Evolutionary conservation across 1,140 invertebrate genomes (phyloP), one percentile per base, ranked within the genome.

Genomic region (Diorhabda elongata): DNA sequence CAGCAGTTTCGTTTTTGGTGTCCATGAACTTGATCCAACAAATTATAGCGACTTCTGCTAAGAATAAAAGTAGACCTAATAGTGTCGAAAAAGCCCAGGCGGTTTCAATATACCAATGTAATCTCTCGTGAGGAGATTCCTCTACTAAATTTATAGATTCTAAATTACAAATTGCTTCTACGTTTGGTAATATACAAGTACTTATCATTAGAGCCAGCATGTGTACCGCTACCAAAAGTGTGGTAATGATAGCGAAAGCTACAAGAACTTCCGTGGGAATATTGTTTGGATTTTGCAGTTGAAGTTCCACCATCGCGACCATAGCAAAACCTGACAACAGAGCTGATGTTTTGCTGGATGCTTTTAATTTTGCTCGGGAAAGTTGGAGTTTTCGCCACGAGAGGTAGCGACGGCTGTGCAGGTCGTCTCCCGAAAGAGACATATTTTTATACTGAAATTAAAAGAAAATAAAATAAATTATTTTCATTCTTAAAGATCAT

Each of bases 141-240:
- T 93, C 90, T 0, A 95, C 92, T 4, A 94, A 83, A 58, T 88
- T 88, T 74, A 94, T 92, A 72, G 90, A 91, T 80, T 95, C 92
- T 11, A 95, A 83, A 82, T 93, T 95, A 71, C 92, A 92, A 1
- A 95, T 91, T 0, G 93, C 92, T 78, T 96, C 94, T 61, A 96
- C 92, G 77, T 96, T 95, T 26, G 94, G 97, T 64, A 99, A 84
- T 69, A 99, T 98, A 81, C 97, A 99, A 0, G 97, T 99, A 70
- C 95, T 98, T 77, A 99, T 99, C 97, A 99, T 99, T 4, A 99
- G 83, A 0, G 98, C 97, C 60, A 99, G 82, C 90, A 99, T 94
- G 80, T 99, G 98, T 2, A 99, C 96, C 0, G 96, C 94, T 1
- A 99, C 97, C 3, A 99, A 85, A 0, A 99, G 82, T 0, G 96